These are phyloP conservation scores for Caenorhabditis sp. DNA, from an alignment of 2,888 invertebrate species.

Conservation along the genomic window DNA sequence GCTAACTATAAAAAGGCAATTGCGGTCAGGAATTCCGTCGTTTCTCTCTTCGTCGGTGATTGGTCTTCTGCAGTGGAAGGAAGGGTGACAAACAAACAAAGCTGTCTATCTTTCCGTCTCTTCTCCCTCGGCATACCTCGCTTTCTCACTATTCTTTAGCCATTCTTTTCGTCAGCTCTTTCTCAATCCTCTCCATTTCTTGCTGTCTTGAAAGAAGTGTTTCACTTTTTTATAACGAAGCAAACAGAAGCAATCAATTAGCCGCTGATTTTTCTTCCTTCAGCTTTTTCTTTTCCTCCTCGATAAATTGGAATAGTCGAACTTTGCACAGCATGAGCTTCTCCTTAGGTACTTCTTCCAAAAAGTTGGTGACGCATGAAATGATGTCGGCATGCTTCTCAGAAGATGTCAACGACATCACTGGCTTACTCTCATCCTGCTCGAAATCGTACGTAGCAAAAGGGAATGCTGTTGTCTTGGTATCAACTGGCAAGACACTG, in stretches of 20 bases:
- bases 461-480: neutral
- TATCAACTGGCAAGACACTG: neutral
- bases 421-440: neutral
- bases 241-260: neutral
- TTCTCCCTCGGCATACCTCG: neutral
- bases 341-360: constrained; percentile 36
- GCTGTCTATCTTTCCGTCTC: neutral
- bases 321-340: constrained; percentile 46
- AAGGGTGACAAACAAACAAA: neutral
- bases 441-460: neutral
- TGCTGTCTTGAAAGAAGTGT: too few species aligned
- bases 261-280: neutral
- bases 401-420: neutral
- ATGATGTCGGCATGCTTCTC: constrained; percentile 36
- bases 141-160: neutral
- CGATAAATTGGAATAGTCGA: constrained; percentile 41
- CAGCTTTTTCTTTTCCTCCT: constrained; percentile 28
- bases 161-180: neutral
- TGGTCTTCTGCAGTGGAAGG: too few species aligned
- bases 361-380: constrained; percentile 24
- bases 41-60: neutral
- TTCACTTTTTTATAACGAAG: neutral
- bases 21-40: constrained; percentile 5
- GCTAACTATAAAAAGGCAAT: neutral
- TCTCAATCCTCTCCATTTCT: neutral